Evolutionary conservation across 1,140 invertebrate genomes (phyloP), one percentile per base, ranked within the genome.

Genomic region (Cydia splendana): DNA sequence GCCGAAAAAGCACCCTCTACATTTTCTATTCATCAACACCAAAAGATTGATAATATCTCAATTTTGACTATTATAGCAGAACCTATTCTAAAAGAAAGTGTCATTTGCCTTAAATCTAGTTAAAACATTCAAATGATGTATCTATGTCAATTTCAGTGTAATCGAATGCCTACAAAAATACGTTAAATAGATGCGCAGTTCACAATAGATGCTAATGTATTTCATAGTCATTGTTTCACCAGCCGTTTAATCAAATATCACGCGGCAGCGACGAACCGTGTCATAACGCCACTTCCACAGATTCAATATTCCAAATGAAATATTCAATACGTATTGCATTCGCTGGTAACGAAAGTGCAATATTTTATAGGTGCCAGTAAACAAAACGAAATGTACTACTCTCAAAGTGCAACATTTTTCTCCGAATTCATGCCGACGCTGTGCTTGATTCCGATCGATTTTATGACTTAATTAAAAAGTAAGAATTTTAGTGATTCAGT

Each of bases 231-330:
- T 87, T 85, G 82, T 86, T 85, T 79, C 79, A 78, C 78, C 67
- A 53, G 77, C 78, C 65, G 51, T 78, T 75, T 75, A 79, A 62
- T 75, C 78, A 51, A 74, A 75, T 62, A 51, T 75, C 65, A 38
- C 65, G 51, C 42, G 48, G 69, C 67, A 69, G 77, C 76, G 57
- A 67, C 77, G 77, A 75, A 67, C 69, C 79, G 76, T 78, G 74
- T 38, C 57, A 65, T 75, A 77, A 77, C 78, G 79, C 79, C 75
- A 80, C 82, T 80, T 81, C 80, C 82, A 76, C 81, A 82, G 80
- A 86, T 88, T 86, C 84, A 88, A 87, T 89, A 86, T 87, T 85
- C 78, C 82, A 85, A 82, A 87, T 88, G 84, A 85, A 86, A 90
- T 86, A 88, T 88, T 85, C 85, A 86, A 84, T 84, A 80, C 80